Percentiles rank a stretch among this genome's conserved stretches.
Evolutionary conservation across 1,140 invertebrate genomes (phyloP).

Genomic region (Hyles vespertilio): DNA sequence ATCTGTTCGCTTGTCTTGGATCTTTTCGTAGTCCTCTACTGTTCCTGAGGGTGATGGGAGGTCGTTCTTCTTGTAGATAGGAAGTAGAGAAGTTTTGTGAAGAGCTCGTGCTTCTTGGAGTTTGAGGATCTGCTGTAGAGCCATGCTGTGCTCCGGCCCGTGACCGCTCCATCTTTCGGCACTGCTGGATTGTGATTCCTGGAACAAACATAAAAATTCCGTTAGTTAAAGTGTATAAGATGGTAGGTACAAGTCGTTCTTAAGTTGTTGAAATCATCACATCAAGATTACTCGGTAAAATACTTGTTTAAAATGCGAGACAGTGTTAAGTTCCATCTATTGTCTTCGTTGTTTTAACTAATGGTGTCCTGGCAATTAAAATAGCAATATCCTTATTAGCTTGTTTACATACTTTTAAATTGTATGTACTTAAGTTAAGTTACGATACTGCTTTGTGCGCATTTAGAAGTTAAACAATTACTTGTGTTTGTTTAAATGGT

Average conservation of each 20-base stretch:
- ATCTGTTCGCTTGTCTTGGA: constrained; percentile 33
- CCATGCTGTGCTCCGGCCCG: constrained; percentile 63
- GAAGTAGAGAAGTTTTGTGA: constrained; percentile 67
- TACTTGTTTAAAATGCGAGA: too few relatives aligned
- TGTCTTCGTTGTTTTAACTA: too few relatives aligned
- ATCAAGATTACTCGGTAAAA: too few relatives aligned
- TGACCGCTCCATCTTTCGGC: constrained; percentile 64
- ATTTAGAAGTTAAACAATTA: too few relatives aligned
- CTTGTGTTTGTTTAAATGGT: too few relatives aligned
- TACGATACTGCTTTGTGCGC: too few relatives aligned
- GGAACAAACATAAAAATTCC: constrained; percentile 44
- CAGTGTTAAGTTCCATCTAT: too few relatives aligned
- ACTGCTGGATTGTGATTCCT: constrained; percentile 66
- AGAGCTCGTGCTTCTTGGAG: constrained; percentile 67
- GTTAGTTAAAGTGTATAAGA: neutral
- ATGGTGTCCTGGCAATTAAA: neutral
- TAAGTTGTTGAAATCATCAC: too few relatives aligned
- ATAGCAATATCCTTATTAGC: neutral
- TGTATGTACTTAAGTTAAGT: too few relatives aligned
- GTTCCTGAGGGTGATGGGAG: constrained; percentile 44
- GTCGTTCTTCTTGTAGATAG: constrained; percentile 68
- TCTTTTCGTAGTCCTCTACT: constrained; percentile 46
- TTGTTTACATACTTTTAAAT: too few relatives aligned
- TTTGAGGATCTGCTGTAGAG: constrained; percentile 66
- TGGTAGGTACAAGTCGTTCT: too few relatives aligned